These are phyloP conservation scores for Leptoteleia sp. DNA, from an alignment of 1,140 invertebrate species.

Conservation along the genomic window DNA sequence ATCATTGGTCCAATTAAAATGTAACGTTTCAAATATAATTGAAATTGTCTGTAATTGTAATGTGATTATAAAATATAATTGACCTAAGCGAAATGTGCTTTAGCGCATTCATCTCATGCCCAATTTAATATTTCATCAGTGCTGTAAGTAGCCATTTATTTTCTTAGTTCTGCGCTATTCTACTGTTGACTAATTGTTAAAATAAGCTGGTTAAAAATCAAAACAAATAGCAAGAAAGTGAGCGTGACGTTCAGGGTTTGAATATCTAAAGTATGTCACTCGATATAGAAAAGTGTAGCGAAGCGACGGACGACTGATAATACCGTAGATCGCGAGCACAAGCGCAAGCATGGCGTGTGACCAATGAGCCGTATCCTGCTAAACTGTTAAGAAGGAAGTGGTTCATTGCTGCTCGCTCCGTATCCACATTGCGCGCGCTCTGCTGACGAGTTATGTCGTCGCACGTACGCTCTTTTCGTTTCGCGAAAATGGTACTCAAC, in stretches of 20 bases:
- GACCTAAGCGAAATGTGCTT: too few species aligned
- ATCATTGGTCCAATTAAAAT: slow-evolving; percentile 55
- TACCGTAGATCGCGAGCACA: slow-evolving; percentile 66
- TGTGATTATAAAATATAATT: too few species aligned
- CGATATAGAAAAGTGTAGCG: slow-evolving; percentile 65
- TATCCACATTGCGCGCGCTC: slow-evolving; percentile 61
- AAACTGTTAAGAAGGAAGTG: slow-evolving; percentile 83
- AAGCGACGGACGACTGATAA: slow-evolving; percentile 71
- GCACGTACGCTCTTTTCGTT: slow-evolving; percentile 50
- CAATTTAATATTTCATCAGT: slow-evolving; percentile 3
- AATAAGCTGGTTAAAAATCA: background rate
- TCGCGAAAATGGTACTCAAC: slow-evolving; percentile 24
- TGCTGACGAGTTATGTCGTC: slow-evolving; percentile 55
- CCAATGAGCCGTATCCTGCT: slow-evolving; percentile 83
- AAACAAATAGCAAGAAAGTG: slow-evolving; percentile 36
- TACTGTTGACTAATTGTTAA: background rate
- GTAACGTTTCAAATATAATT: too few species aligned
- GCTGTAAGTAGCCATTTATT: background rate
- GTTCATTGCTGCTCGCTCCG: slow-evolving; percentile 77
- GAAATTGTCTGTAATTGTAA: too few species aligned
- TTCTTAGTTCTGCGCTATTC: background rate
- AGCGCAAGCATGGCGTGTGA: slow-evolving; percentile 66
- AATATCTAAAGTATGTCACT: slow-evolving; percentile 62
- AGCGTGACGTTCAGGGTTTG: slow-evolving; percentile 19
- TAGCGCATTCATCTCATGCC: slow-evolving; percentile 6